These are phyloP conservation scores for Melanostoma scalare DNA, from an alignment of 2,888 invertebrate genomes.

Conservation along the genomic window DNA sequence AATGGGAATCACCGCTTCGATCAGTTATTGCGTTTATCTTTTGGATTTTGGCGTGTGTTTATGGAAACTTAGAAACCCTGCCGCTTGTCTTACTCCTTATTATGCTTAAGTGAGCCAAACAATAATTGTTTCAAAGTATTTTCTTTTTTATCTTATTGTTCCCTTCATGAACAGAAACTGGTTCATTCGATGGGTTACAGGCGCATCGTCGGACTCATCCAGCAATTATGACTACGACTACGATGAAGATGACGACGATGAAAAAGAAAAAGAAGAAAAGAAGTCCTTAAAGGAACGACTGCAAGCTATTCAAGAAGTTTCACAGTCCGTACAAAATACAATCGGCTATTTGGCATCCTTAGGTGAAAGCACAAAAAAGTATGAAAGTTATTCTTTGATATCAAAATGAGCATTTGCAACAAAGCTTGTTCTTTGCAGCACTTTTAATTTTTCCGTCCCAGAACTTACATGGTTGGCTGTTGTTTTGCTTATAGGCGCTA, in stretches of 20 bases:
- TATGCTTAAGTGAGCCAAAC: conserved; percentile 84
- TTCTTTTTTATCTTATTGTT: background rate
- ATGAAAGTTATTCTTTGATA: conserved; percentile 77
- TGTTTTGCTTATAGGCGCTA: conserved; percentile 87
- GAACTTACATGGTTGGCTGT: conserved; percentile 97
- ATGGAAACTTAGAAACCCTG: conserved; percentile 97
- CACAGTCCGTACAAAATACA: conserved; percentile 97
- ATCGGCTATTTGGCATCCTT: conserved; percentile 97
- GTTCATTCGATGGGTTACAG: conserved; percentile 81
- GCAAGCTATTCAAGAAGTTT: conserved; percentile 98
- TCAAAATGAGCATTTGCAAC: conserved; percentile 18
- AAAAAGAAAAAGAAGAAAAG: conserved; percentile 97
- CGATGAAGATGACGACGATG: conserved; percentile 93
- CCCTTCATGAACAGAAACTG: conserved; percentile 79
- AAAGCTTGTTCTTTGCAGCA: conserved; percentile 84
- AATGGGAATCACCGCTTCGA: conserved; percentile 96
- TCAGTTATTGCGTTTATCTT: conserved; percentile 92
- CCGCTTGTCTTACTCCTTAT: conserved; percentile 93
- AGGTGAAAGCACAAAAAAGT: conserved; percentile 97
- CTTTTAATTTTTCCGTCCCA: conserved; percentile 98
- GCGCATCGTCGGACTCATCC: conserved; percentile 76
- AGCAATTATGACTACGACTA: conserved; percentile 85
- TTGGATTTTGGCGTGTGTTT: conserved; percentile 95
- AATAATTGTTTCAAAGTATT: conserved; percentile 3
- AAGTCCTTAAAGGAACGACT: conserved; percentile 96